Base-by-base conservation (phyloP, 2,113 vertebrate species). In the Anser brachyrhynchus region DNA sequence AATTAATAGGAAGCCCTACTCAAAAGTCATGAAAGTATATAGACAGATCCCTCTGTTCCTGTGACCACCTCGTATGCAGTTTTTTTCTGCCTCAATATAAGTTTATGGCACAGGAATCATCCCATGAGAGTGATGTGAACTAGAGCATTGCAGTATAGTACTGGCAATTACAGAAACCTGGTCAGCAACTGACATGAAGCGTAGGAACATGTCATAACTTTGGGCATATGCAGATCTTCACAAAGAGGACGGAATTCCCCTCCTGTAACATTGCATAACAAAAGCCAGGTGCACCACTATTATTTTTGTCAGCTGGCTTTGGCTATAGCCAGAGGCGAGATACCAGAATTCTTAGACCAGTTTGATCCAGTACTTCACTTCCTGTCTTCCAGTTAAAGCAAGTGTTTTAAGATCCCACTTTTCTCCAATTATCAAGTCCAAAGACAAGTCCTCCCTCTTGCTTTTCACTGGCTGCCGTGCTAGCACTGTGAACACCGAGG, bases 261-360 rank as follows among this genome's bases (percentile, higher is more conserved):
- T 95, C 78, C 71, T 58, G 5, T 33, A 87, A 69, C 84, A 83
- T 91, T 96, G 92, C 87, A 74, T 90, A 93, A 97, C 19, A 3
- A 75, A 61, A 92, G 55, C 95, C 94, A 96, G 94, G 94, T 95
- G 95, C 84, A 94, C 94, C 87, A 72, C 93, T 83, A 75, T 70
- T 89, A 66, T 89, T 95, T 96, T 90, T 90, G 77, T 96, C 94
- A 93, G 91, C 91, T 96, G 94, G 95, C 87, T 92, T 90, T 62
- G 91, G 83, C 89, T 93, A 33, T 37, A 93, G 89, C 90, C 67
- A 22, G 67, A 85, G 55, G 95, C 11, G 0, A 94, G 92, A 93
- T 90, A 95, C 41, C 78, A 96, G 74, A 54, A 91, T 94, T 90
- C 79, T 70, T 83, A 93, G 74, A 80, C 90, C 93, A 83, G 92